Percentiles rank a stretch among this genome's conserved stretches.
phyloP scores from a whole-genome alignment of 2,113 vertebrate species.

The Opisthocomus hoazin region DNA sequence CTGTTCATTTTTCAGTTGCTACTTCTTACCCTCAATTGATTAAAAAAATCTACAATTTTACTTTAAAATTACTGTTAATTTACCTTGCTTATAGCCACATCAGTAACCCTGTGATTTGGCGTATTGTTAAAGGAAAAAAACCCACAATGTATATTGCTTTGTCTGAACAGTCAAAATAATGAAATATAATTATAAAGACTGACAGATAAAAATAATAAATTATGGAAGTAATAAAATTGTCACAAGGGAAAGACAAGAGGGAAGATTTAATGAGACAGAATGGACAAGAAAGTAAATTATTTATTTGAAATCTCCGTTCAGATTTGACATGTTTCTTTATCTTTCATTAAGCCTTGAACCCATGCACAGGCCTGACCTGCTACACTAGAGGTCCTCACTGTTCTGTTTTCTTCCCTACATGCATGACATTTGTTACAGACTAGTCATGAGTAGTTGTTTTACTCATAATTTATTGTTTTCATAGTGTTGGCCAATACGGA shows the following conservation, averaged over 20 bases:
- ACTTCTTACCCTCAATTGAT: not conserved
- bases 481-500: not conserved
- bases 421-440: not conserved
- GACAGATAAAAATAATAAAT: slow-evolving; percentile 27
- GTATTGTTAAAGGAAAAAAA: not conserved
- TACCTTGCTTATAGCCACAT: not conserved
- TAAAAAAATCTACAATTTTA: not conserved
- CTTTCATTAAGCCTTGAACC: slow-evolving; percentile 4
- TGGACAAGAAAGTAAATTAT: slow-evolving; percentile 48
- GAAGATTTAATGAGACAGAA: slow-evolving; percentile 43
- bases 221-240: slow-evolving; percentile 6
- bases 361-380: not conserved
- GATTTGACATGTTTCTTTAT: not conserved
- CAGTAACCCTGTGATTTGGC: not conserved
- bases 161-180: not conserved
- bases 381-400: not conserved
- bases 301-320: slow-evolving; percentile 44
- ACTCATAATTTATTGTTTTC: not conserved
- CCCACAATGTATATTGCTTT: not conserved
- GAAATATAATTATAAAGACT: not conserved
- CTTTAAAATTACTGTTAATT: not conserved
- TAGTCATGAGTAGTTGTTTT: not conserved
- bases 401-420: not conserved
- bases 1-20: not conserved
- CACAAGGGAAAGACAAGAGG: slow-evolving; percentile 13